Conservation (phyloP, 2,888 invertebrate species). For the Chrysolina americana region DNA sequence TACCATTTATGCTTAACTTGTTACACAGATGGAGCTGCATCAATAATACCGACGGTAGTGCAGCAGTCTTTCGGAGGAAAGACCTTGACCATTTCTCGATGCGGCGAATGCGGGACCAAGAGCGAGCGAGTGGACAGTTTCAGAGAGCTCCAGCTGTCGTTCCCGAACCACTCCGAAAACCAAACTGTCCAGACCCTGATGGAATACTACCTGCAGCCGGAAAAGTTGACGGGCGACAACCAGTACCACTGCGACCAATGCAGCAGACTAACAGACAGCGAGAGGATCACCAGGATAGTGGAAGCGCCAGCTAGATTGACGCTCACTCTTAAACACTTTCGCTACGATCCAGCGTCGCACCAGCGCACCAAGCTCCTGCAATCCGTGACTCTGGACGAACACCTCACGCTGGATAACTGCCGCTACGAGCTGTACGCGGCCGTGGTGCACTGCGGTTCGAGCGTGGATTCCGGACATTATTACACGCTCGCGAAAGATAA, state of each 20-base stretch:
- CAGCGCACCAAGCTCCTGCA: conserved; percentile 86
- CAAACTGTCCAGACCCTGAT: conserved; percentile 84
- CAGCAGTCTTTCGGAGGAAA: conserved; percentile 86
- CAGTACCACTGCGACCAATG: conserved; percentile 87
- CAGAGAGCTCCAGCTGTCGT: conserved; percentile 84
- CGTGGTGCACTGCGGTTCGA: conserved; percentile 87
- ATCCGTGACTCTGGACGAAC: conserved; percentile 70
- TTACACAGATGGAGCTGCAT: conserved; percentile 46
- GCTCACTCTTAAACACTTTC: conserved; percentile 85
- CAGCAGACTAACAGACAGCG: conserved; percentile 82
- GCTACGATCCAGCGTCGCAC: conserved; percentile 77
- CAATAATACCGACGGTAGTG: conserved; percentile 70
- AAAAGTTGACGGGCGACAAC: conserved; percentile 85
- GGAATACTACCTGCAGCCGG: conserved; percentile 84
- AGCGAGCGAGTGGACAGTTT: conserved; percentile 85
- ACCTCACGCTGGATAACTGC: conserved; percentile 73
- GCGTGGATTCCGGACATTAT: conserved; percentile 88
- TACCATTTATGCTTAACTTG: background rate
- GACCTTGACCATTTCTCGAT: conserved; percentile 81
- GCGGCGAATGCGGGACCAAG: conserved; percentile 80
- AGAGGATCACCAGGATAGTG: conserved; percentile 78
- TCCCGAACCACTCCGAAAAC: conserved; percentile 73
- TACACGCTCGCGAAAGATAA: conserved; percentile 85
- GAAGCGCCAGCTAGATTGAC: conserved; percentile 85
- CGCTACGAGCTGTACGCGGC: conserved; percentile 85